A percentile compares a stretch with the other conserved stretches of the same genome.
Conservation (phyloP, 2,888 invertebrate genomes). For the Cenopis cana region DNA sequence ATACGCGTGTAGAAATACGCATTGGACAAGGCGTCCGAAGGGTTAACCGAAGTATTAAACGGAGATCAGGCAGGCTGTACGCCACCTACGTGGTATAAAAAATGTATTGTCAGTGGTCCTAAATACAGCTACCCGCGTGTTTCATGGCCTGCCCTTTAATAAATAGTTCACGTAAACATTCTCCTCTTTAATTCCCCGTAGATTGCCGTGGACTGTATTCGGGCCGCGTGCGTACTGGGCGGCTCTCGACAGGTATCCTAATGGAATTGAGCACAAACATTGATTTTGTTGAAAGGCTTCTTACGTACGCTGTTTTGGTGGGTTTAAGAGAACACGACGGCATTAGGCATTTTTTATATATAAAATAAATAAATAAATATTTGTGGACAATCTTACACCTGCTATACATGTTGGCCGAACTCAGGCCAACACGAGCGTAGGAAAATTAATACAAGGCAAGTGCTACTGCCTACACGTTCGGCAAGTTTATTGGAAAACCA, state of each 20-base stretch:
- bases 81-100: too few relatives aligned
- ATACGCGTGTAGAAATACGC: too few relatives aligned
- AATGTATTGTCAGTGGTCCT: too few relatives aligned
- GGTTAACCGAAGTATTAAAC: too few relatives aligned
- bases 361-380: background rate
- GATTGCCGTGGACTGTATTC: conserved; percentile 38
- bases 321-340: background rate
- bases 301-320: conserved; percentile 14
- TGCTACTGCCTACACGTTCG: too few relatives aligned
- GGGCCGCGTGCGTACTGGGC: conserved; percentile 28
- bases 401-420: too few relatives aligned
- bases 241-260: conserved; percentile 33
- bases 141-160: conserved; percentile 36
- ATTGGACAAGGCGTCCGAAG: too few relatives aligned
- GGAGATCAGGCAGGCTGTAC: too few relatives aligned
- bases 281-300: conserved; percentile 40
- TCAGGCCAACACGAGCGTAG: too few relatives aligned
- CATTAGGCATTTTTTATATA: background rate
- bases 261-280: conserved; percentile 43
- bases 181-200: conserved; percentile 43
- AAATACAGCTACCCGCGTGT: background rate
- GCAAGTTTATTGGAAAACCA: too few relatives aligned
- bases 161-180: conserved; percentile 45
- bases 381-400: too few relatives aligned
- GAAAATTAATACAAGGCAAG: too few relatives aligned